Evolutionary conservation across 2,797 vertebrate species (phyloP).

Genomic region (Psittacula derbiana): DNA sequence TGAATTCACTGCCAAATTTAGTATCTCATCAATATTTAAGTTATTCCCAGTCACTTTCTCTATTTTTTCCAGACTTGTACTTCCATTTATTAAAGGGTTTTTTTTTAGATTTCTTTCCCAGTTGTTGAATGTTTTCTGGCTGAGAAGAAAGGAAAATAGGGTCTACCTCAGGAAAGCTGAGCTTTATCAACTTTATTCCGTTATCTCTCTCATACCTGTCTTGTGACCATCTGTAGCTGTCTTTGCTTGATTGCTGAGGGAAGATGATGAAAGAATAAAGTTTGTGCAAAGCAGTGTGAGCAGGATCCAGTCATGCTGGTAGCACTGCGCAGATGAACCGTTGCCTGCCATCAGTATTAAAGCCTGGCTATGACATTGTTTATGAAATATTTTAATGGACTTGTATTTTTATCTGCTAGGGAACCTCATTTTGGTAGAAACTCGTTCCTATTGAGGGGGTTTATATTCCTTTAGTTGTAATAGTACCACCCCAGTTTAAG

Average conservation of each 20-base stretch:
- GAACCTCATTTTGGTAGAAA: not conserved
- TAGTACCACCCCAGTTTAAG: not conserved
- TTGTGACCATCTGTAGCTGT: not conserved
- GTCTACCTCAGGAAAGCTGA: not conserved
- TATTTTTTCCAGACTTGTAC: not conserved
- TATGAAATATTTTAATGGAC: not conserved
- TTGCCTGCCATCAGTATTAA: not conserved
- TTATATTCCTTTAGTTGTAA: not conserved
- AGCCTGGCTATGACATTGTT: not conserved
- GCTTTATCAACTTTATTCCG: not conserved
- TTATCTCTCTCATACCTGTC: not conserved
- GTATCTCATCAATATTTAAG: not conserved
- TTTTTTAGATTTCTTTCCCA: not conserved
- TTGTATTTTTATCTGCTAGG: not conserved
- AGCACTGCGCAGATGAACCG: not conserved
- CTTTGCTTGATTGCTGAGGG: not conserved
- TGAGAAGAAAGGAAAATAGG: not conserved
- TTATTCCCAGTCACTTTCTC: not conserved
- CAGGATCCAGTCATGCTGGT: not conserved
- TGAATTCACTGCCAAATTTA: not conserved
- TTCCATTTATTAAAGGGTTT: not conserved
- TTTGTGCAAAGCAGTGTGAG: not conserved
- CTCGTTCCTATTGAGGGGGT: fast-evolving
- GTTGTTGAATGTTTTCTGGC: not conserved
- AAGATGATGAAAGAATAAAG: not conserved